Evolutionary conservation across 2,888 invertebrate genomes (phyloP), one percentile per base, ranked within the genome.

Genomic region (Luperina nickerlii): DNA sequence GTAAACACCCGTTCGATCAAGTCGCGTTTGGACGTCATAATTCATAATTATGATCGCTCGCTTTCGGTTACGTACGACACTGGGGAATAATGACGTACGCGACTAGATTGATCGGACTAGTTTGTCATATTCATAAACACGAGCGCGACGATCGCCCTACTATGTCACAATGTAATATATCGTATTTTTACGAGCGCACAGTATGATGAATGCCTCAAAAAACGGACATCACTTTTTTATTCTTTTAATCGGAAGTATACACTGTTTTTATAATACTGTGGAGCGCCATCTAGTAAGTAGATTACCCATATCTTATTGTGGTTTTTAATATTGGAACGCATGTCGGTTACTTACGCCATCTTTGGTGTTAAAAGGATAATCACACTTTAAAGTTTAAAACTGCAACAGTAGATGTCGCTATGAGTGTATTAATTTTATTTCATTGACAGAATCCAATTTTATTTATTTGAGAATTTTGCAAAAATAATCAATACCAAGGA

Each of bases 351-450:
- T 0, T 0, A 13, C 38, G 86, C 66, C 83, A 82, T 82, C 86
- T 86, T 20, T 32, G 4, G n/a, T 9, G 1, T 7, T 1, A 70
- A 62, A 48, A 38, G 15, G 2, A 45, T 18, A 6, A 54, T 0
- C 9, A n/a, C 1, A 9, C 18, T 27, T 45, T 5, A 3, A 38
- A 54, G 45, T 62, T 38, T 13, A 0, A n/a, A 48, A 62, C n/a
- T 6, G 7, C 2, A 45, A 5, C 11, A 42, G 20, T 60, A 83
- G 83, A 83, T 76, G 83, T 48, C 83, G 68, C 87, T 76, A 51
- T 15, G 11, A 20, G 18, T 38, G 4, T 13, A 68, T n/a, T 38
- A 6, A 45, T 75, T 54, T 38, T 65, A 65, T 57, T 82, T 48
- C 27, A 0, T 45, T 51, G 20, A 18, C 0, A 0, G 7, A 82